Evolutionary conservation across 1,140 invertebrate species (phyloP), one percentile per base, ranked within the genome.

Genomic region (Onthophagus taurus): DNA sequence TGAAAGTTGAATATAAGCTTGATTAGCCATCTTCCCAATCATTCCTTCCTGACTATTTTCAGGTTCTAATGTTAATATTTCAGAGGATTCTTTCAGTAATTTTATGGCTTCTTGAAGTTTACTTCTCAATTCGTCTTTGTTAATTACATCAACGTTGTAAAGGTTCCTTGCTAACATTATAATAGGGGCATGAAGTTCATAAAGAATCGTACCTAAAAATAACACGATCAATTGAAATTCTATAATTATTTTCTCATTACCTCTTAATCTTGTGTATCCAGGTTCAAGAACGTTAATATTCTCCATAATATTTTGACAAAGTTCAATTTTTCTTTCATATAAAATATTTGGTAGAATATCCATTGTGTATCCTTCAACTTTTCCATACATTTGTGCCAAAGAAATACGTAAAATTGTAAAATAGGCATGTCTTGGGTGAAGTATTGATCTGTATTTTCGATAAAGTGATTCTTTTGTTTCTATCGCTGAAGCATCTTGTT

Each of bases 361-460:
- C 41, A 86, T 64, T 14, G 71, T 65, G 54, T 83, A 87, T 18
- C 77, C 81, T 34, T 77, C 70, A 0, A 80, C 72, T 31, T 82
- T 76, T 0, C 85, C 85, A 53, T 88, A 88, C 54, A 85, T 63
- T 59, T 88, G 82, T 8, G 75, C 76, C 16, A 89, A 67, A 11
- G 77, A 72, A 52, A 80, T 75, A 61, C 76, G 73, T 1, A 83
- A 44, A 4, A 72, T 74, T 0, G 73, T 72, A 48, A 79, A 68
- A 16, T 83, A 70, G 9, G 77, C 76, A 59, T 89, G 85, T 41
- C 75, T 72, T 0, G 81, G 80, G 67, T 88, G 85, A 20, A 89
- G 65, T 48, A 78, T 65, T 0, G 70, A 73, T 48, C 65, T 66
- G 54, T 79, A 80, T 47, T 79, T 77, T 42, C 68, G 70, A 2